phyloP scores from a whole-genome alignment of 2,797 vertebrate genomes.

The Propithecus perrieri region DNA sequence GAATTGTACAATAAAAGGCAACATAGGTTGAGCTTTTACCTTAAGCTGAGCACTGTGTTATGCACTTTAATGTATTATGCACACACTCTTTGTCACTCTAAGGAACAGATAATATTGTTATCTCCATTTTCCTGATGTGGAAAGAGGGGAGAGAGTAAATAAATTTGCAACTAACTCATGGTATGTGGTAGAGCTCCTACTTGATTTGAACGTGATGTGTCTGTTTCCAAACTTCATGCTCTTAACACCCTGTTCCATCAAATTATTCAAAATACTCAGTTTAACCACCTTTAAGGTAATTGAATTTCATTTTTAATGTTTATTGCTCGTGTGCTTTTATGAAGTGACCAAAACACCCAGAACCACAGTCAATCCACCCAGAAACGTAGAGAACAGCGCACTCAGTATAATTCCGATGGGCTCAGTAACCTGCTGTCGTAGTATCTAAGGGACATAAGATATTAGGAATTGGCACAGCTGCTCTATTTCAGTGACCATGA shows the following conservation, averaged over 20 bases:
- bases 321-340: background rate
- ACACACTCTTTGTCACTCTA: background rate
- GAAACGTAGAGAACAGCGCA: background rate
- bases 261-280: background rate
- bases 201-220: background rate
- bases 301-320: background rate
- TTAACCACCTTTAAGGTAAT: background rate
- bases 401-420: accelerated
- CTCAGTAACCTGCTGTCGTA: background rate
- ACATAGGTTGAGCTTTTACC: background rate
- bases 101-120: background rate
- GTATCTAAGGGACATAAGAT: background rate
- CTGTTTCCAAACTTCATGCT: background rate
- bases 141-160: background rate
- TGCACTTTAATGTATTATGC: background rate
- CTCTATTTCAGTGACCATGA: background rate
- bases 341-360: background rate
- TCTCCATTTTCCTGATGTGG: background rate
- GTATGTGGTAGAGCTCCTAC: background rate
- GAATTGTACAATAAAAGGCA: background rate
- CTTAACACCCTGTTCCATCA: background rate
- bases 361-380: background rate
- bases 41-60: background rate
- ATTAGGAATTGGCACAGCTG: background rate
- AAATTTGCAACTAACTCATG: background rate